Percentiles rank a stretch among this genome's conserved stretches.
phyloP scores from a whole-genome alignment of 2,797 vertebrate species.

The Pantherophis vulpinus region DNA sequence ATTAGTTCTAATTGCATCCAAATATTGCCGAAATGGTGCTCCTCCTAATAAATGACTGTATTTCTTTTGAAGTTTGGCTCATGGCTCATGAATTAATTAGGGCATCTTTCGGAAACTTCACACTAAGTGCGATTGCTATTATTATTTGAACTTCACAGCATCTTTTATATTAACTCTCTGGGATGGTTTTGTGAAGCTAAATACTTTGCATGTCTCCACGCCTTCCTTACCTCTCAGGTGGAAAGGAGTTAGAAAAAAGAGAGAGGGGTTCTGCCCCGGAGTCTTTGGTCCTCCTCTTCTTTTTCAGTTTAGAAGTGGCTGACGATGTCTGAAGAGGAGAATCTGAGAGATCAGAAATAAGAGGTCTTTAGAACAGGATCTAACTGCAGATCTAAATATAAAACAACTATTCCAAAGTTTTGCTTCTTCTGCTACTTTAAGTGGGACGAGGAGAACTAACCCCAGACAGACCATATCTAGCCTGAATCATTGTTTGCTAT shows the following conservation, averaged over 20 bases:
- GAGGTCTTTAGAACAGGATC: background rate
- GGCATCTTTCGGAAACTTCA: too few species aligned
- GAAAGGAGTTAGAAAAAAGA: constrained; percentile 76
- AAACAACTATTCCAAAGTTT: background rate
- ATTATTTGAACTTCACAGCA: background rate
- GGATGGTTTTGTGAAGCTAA: background rate
- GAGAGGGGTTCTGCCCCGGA: constrained; percentile 72
- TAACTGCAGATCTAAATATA: too few species aligned
- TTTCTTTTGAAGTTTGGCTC: too few species aligned
- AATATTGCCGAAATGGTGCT: too few species aligned
- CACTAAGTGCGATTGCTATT: too few species aligned
- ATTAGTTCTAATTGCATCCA: too few species aligned
- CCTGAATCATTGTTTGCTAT: background rate
- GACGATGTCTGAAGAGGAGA: constrained; percentile 61
- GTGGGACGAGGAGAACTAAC: background rate
- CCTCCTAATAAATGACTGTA: too few species aligned
- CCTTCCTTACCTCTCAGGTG: constrained; percentile 71
- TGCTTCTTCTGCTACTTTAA: background rate
- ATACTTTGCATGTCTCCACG: background rate
- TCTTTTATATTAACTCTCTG: background rate
- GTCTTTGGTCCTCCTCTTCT: constrained; percentile 63
- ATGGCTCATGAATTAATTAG: too few species aligned
- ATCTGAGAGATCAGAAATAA: constrained; percentile 41
- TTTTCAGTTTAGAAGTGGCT: constrained; percentile 59
- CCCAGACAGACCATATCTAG: background rate